Evolutionary conservation across 2,888 invertebrate species (phyloP), one percentile per base, ranked within the genome.

Genomic region (Linnaemya vulpina): DNA sequence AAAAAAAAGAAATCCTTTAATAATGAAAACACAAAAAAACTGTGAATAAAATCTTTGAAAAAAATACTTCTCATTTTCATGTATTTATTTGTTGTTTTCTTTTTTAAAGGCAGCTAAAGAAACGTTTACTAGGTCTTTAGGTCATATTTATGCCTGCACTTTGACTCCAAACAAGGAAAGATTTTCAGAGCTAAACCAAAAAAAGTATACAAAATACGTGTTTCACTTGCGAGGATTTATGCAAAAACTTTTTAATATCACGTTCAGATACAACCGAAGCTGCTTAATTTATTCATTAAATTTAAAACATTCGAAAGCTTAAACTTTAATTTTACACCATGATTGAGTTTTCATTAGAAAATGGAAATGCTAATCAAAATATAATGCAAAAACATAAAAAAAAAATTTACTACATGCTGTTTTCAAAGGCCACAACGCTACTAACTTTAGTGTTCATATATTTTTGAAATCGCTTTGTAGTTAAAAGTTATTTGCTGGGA

Each of bases 71-170:
- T 51, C 67, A 68, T 51, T 68, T 81, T 81, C 51, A 68, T 81
- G 74, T 11, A 17, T 25, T 38, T 40, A 51, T 20, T 11, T 78
- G 25, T 25, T 8, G 15, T 25, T 25, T 9, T 25, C 25, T 2
- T 25, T 7, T 40, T 65, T 9, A 53, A 35, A 40, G 30, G 46
- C 43, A 58, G 10, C 62, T 11, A 70, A 74, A 40, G 58, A 67
- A 76, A 77, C 73, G 67, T 81, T 81, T 81, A 77, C 38, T 84
- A 43, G 84, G 84, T 84, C 80, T 84, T 76, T 84, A 53, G 84
- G 84, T 84, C 84, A 84, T 73, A 84, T 62, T 84, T 80, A 80
- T 74, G 49, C 40, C 67, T 38, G 40, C 38, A 40, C 25, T 49
- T 43, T 10, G 17, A 51, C 20, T 8, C 5, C 40, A 74, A 38